Base-by-base conservation (phyloP, 2,113 vertebrate genomes). In the Zosterops pallidus region DNA sequence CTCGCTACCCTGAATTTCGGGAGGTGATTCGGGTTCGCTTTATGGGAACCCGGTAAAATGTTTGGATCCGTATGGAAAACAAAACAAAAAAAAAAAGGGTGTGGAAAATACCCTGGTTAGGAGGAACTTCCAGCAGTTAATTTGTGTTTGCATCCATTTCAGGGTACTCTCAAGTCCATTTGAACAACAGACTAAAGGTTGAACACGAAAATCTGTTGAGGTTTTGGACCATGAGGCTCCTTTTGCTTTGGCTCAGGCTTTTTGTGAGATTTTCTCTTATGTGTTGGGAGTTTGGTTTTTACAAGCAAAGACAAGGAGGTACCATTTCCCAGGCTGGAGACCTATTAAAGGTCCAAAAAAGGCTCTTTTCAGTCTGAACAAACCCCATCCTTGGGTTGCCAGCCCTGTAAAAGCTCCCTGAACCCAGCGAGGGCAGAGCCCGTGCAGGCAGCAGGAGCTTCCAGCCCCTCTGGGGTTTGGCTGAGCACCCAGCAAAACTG, bases 71-170 rank as follows among this genome's bases (percentile, higher is more conserved):
- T n/a, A 9, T 15, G 39, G 72, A 37, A 29, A 49, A 9, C 12
- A 9, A 49, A 42, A 39, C 42, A 42, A 46, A 29, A 49, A 49
- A 74, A n/a, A 50, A 79, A 56, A 11, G 46, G 64, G 52, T 71
- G 2, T 28, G 20, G 50, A 12, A 85, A 69, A 16, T 64, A 52
- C 19, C 60, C 65, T 16, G 46, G 4, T 53, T 62, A n/a, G 64
- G 57, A 74, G 62, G 69, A 53, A 65, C 22, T 83, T 56, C 23
- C 63, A 62, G 9, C 37, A 35, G 37, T 62, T 72, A 6, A 49
- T 63, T 25, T 41, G 15, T 60, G 35, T 52, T 91, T 90, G 81
- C 65, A 78, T 28, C 93, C 68, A 12, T 90, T 93, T 83, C 65
- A 74, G 81, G 55, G 35, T 21, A 8, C 37, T 75, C 77, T 64